These are phyloP conservation scores for Caradrina clavipalpis DNA, from an alignment of 2,888 invertebrate species.

Conservation along the genomic window DNA sequence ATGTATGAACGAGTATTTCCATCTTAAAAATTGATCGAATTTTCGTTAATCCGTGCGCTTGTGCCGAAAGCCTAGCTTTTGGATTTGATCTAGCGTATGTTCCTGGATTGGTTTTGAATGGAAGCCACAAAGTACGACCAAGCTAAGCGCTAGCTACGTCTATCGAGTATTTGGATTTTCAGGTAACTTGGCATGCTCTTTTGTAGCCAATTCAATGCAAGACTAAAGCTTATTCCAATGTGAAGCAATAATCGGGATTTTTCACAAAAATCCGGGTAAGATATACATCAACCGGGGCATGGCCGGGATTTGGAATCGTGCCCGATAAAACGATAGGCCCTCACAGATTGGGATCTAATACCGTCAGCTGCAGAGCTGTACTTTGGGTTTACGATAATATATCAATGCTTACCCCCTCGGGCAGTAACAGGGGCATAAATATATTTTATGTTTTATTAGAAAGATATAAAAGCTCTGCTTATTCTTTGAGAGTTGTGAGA, in stretches of 20 bases:
- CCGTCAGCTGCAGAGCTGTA: constrained; percentile 24
- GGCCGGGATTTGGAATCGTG: constrained; percentile 40
- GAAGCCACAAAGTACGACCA: not conserved
- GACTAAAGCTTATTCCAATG: not conserved
- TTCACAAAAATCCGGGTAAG: constrained; percentile 14
- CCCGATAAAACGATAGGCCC: constrained; percentile 38
- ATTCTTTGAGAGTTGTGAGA: constrained; percentile 10
- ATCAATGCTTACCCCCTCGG: constrained; percentile 27
- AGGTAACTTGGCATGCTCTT: not conserved
- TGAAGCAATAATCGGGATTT: not conserved
- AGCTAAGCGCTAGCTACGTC: too few relatives aligned
- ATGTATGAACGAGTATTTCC: too few relatives aligned
- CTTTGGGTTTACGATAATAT: constrained; percentile 24
- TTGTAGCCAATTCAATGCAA: not conserved
- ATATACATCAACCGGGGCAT: constrained; percentile 23
- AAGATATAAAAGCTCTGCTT: constrained; percentile 9
- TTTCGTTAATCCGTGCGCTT: too few relatives aligned
- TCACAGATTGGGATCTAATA: constrained; percentile 36
- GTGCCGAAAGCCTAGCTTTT: not conserved
- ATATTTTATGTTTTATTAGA: constrained; percentile 44
- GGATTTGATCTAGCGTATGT: not conserved
- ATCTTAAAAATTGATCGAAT: too few relatives aligned
- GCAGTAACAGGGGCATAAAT: constrained; percentile 11
- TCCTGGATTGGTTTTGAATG: not conserved
- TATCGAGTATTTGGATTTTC: not conserved